Conservation (phyloP, 2,113 vertebrate genomes). For the Nothobranchius kuhntae region DNA sequence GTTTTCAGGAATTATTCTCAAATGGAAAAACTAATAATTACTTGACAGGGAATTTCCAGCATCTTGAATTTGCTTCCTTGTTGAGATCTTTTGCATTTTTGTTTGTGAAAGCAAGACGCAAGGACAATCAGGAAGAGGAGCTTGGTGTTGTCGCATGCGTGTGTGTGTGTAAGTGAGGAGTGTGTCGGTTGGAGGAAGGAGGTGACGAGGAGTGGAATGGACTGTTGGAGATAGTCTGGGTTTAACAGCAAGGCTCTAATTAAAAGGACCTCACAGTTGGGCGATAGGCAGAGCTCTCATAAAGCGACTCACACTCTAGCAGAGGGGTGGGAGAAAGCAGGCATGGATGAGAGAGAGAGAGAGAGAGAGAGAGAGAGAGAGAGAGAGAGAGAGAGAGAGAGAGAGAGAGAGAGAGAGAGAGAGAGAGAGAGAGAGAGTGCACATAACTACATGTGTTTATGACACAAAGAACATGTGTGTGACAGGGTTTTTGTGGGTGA, state of each 20-base stretch:
- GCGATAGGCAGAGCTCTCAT: conserved; percentile 52
- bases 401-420: neutral
- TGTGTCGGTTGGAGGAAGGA: conserved; percentile 49
- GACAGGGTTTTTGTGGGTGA: conserved; percentile 1
- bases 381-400: neutral
- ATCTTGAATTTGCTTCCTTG: neutral
- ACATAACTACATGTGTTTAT: conserved; percentile 42
- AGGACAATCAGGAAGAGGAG: conserved; percentile 16
- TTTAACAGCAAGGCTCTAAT: conserved; percentile 74
- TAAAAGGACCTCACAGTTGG: conserved; percentile 72
- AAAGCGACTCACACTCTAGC: conserved; percentile 54
- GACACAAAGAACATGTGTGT: neutral
- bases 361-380: neutral
- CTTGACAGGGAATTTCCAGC: too few species aligned
- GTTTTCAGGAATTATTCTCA: neutral
- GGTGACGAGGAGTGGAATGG: conserved; percentile 38
- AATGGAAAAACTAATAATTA: neutral
- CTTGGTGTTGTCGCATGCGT: neutral
- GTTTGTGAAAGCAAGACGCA: conserved; percentile 1
- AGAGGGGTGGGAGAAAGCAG: conserved; percentile 49
- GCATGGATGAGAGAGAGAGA: conserved; percentile 15
- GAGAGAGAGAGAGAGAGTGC: neutral
- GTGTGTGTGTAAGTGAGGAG: conserved; percentile 19
- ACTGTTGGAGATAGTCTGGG: conserved; percentile 48
- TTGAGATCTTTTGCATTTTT: neutral